A percentile compares a stretch with the other conserved stretches of the same genome.
Evolutionary conservation across 2,113 vertebrate species (phyloP).

Genomic region (Platysternon megacephalum): DNA sequence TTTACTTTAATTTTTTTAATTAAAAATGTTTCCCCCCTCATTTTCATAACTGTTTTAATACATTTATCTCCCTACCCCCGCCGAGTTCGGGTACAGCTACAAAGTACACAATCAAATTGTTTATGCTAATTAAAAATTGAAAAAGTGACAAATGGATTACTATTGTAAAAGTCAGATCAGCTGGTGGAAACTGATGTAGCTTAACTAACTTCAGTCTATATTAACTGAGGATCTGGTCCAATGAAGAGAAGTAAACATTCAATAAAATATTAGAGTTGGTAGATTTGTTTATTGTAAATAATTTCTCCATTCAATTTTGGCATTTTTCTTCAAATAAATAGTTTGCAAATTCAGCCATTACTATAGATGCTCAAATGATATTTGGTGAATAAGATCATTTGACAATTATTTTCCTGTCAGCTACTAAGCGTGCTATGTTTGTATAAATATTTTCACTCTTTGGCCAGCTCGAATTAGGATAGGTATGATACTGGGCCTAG

Average conservation of each 20-base stretch:
- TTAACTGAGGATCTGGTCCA: background rate
- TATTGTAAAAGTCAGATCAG: background rate
- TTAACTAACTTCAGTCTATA: background rate
- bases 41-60: background rate
- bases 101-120: background rate
- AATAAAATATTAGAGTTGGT: background rate
- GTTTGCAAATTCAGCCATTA: background rate
- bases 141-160: background rate
- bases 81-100: background rate
- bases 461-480: background rate
- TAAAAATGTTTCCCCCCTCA: background rate
- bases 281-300: background rate
- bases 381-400: background rate
- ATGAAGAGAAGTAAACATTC: background rate
- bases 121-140: background rate
- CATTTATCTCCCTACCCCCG: background rate
- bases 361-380: background rate
- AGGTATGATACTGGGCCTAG: background rate
- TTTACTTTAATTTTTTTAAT: background rate
- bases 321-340: background rate
- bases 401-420: background rate
- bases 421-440: background rate
- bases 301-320: background rate
- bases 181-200: background rate
- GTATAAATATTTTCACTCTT: background rate